These are phyloP conservation scores for Hypocryptadius cinnamomeus DNA, from an alignment of 2,113 vertebrate genomes.

Conservation along the genomic window DNA sequence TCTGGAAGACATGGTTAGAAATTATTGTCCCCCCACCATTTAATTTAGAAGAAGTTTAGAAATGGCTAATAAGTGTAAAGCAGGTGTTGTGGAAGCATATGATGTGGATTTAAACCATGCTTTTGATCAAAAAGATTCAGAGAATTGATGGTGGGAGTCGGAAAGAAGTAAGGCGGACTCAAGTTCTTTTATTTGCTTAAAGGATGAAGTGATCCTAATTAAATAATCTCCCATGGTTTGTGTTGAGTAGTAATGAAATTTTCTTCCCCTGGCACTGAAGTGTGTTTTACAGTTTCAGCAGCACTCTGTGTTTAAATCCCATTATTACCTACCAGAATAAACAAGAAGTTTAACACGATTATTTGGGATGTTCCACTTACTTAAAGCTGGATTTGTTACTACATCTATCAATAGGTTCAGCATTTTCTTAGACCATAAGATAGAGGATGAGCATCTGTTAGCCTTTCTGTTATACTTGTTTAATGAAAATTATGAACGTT, in stretches of 20 bases:
- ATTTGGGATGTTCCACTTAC: not conserved
- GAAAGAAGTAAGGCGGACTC: not conserved
- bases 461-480: not conserved
- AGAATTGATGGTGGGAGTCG: not conserved
- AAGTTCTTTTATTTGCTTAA: not conserved
- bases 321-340: constrained; percentile 4
- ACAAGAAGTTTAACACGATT: not conserved
- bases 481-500: no score
- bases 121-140: not conserved
- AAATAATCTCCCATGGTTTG: not conserved
- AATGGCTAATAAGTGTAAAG: not conserved
- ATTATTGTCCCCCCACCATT: accelerated
- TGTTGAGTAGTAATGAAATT: not conserved
- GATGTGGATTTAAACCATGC: not conserved
- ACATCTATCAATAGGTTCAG: not conserved
- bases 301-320: not conserved
- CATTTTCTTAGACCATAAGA: not conserved
- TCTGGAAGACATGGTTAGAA: not conserved
- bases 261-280: not conserved
- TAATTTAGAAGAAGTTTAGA: not conserved
- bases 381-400: not conserved
- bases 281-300: not conserved
- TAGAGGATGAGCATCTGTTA: not conserved
- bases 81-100: not conserved
- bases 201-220: not conserved